Percentiles rank a stretch among this genome's conserved stretches.
Evolutionary conservation across 2,888 invertebrate species (phyloP).

Genomic region (Clanis bilineata): DNA sequence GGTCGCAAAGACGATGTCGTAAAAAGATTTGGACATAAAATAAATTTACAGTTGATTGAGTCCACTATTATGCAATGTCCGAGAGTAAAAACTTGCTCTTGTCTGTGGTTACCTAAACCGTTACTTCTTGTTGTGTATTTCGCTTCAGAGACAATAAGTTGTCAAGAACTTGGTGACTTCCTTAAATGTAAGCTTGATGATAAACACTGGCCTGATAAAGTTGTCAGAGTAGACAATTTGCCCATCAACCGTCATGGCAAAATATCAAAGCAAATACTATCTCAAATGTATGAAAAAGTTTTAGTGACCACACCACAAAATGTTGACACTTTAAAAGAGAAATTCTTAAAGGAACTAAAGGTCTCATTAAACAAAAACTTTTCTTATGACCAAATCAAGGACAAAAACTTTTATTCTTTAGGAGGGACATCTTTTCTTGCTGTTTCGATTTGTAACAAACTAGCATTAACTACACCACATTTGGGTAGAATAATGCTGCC

Average conservation of each 20-base stretch:
- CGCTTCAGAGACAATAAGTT: conserved; percentile 59
- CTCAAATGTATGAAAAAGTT: conserved; percentile 58
- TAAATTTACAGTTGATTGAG: conserved; percentile 84
- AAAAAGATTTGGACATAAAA: conserved; percentile 89
- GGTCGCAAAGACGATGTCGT: conserved; percentile 87
- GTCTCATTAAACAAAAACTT: conserved; percentile 40
- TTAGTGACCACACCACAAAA: conserved; percentile 37
- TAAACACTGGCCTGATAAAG: conserved; percentile 85
- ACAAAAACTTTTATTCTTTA: conserved; percentile 78
- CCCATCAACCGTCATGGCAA: conserved; percentile 88
- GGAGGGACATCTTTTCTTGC: conserved; percentile 89
- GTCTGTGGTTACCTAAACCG: conserved; percentile 78
- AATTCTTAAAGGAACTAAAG: conserved; percentile 55
- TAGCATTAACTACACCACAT: conserved; percentile 67
- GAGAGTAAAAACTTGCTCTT: conserved; percentile 74
- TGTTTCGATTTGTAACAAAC: conserved; percentile 82
- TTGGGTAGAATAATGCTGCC: conserved; percentile 79
- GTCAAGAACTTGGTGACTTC: conserved; percentile 60
- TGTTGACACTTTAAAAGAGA: conserved; percentile 40
- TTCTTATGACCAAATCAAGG: conserved; percentile 58
- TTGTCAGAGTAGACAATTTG: conserved; percentile 81
- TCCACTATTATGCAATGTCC: conserved; percentile 63
- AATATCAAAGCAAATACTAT: conserved; percentile 75
- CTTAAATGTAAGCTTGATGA: conserved; percentile 70
- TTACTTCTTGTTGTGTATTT: conserved; percentile 77